phyloP scores from a whole-genome alignment of 2,888 invertebrate genomes.

The Calameuta pallipes region DNA sequence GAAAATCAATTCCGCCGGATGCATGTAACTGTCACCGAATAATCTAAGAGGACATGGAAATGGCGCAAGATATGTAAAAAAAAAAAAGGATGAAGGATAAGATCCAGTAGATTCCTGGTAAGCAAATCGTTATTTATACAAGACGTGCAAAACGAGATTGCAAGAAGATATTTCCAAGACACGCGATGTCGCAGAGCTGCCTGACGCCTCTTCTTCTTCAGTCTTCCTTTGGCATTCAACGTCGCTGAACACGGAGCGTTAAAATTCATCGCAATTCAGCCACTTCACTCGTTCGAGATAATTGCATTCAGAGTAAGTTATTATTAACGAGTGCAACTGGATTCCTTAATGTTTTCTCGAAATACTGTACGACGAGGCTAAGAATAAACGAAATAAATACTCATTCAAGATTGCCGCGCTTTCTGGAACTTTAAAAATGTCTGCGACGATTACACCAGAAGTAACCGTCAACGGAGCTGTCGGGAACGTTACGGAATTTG shows the following conservation, averaged over 20 bases:
- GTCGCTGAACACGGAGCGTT: background rate
- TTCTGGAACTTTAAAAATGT: background rate
- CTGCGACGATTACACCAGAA: background rate
- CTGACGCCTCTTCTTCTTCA: constrained; percentile 18
- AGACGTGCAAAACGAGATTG: constrained; percentile 29
- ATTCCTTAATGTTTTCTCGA: background rate
- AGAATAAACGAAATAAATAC: background rate
- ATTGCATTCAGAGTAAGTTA: background rate
- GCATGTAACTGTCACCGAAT: background rate
- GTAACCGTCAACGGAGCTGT: background rate
- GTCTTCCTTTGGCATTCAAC: constrained; percentile 1
- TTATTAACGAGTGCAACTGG: background rate
- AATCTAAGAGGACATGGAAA: background rate
- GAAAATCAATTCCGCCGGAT: background rate
- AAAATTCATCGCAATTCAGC: background rate
- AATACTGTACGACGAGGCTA: background rate
- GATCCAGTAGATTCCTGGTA: background rate
- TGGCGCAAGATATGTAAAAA: background rate
- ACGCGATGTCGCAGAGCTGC: constrained; percentile 46
- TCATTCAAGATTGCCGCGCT: background rate
- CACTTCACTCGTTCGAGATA: background rate
- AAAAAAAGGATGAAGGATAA: background rate
- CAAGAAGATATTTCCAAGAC: constrained; percentile 43
- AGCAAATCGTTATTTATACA: constrained; percentile 19
- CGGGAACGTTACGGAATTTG: background rate